Evolutionary conservation across 2,113 vertebrate species (phyloP).

Genomic region (Brachypodius melanocephalos): DNA sequence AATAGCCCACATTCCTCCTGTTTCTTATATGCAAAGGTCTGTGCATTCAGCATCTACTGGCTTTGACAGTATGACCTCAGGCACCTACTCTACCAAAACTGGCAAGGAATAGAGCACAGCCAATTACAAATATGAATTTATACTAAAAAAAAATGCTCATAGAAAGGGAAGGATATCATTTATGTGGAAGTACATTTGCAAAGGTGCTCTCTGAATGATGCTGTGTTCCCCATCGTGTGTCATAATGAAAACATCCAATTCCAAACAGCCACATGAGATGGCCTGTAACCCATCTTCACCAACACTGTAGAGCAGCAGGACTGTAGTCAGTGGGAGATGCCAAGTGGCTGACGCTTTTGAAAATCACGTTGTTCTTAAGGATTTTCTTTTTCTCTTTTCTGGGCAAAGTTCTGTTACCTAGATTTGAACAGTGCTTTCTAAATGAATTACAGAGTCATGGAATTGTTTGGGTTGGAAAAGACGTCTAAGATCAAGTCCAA

Average conservation of each 20-base stretch:
- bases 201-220: not conserved
- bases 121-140: not conserved
- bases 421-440: not conserved
- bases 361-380: not conserved
- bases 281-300: not conserved
- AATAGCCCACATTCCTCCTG: not conserved
- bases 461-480: not conserved
- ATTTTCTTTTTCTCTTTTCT: not conserved
- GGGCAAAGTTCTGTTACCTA: not conserved
- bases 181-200: not conserved
- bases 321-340: not conserved
- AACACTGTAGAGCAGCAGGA: not conserved
- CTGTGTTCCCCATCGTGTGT: not conserved
- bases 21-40: not conserved
- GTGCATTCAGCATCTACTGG: not conserved
- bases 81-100: not conserved
- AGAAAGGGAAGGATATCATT: not conserved
- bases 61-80: not conserved
- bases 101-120: not conserved
- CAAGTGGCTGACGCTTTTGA: not conserved
- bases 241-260: not conserved
- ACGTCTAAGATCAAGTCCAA: not conserved
- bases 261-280: not conserved
- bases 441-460: not conserved
- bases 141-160: not conserved